Evolutionary conservation across 2,797 vertebrate genomes (phyloP).

Genomic region (Hephaestus fuliginosus): DNA sequence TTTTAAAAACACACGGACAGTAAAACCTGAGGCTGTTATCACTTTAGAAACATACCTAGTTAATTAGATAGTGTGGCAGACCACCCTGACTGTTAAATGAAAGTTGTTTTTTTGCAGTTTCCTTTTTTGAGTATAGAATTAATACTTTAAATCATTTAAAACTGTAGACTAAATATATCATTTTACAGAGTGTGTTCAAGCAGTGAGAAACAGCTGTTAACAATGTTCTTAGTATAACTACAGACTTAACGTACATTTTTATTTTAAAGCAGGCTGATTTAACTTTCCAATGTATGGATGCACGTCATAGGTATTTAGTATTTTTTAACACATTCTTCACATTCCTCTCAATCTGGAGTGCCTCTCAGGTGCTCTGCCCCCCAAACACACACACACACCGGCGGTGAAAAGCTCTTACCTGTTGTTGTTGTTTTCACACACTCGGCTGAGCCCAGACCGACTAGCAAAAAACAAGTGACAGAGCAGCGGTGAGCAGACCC

Average conservation of each 20-base stretch:
- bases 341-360: constrained; percentile 11
- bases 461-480: background rate
- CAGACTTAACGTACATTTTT: background rate
- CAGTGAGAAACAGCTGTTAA: background rate
- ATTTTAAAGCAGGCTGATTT: background rate
- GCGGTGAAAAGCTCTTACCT: constrained; percentile 61
- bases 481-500: constrained; percentile 16
- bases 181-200: background rate
- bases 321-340: constrained; percentile 28
- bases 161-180: background rate
- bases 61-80: background rate
- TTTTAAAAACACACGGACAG: background rate
- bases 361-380: background rate
- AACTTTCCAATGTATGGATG: background rate
- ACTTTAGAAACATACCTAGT: too few relatives aligned
- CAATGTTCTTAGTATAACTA: background rate
- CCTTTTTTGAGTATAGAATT: background rate
- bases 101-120: background rate
- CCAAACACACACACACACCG: background rate
- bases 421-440: constrained; percentile 17
- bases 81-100: background rate
- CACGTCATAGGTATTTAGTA: background rate
- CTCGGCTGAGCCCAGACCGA: constrained; percentile 25
- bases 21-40: background rate
- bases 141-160: background rate